A percentile compares a stretch with the other conserved stretches of the same genome.
phyloP scores from a whole-genome alignment of 1,140 invertebrate genomes.

The Ganaspis sp. region DNA sequence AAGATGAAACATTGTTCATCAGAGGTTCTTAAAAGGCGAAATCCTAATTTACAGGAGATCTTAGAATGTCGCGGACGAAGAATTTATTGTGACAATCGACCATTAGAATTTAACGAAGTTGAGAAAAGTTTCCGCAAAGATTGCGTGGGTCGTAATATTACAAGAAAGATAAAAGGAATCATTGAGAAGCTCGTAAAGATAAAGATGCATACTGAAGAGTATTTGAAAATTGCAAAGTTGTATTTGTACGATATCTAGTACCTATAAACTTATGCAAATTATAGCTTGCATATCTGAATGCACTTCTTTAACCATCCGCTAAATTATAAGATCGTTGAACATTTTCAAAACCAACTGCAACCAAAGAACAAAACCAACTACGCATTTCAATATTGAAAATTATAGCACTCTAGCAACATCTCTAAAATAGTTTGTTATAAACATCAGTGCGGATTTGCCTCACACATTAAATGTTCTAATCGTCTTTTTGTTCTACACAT shows the following conservation, averaged over 20 bases:
- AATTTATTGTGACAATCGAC: slow-evolving; percentile 11
- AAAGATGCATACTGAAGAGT: slow-evolving; percentile 5
- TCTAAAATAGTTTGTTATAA: no score
- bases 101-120: background rate
- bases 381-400: no score
- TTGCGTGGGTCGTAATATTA: background rate
- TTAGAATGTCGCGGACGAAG: background rate
- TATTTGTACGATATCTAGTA: slow-evolving; percentile 6
- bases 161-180: slow-evolving; percentile 24
- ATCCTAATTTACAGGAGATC: background rate
- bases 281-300: background rate
- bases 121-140: background rate
- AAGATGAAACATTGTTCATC: no score
- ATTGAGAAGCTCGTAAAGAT: slow-evolving; percentile 28
- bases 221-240: slow-evolving; percentile 21
- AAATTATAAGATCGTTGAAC: no score
- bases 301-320: background rate
- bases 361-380: no score
- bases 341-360: no score
- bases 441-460: no score
- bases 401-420: no score
- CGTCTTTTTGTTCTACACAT: no score
- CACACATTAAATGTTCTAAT: no score
- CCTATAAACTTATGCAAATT: slow-evolving; percentile 25
- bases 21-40: background rate